phyloP scores from a whole-genome alignment of 2,888 invertebrate genomes.

The Rhagonycha fulva region DNA sequence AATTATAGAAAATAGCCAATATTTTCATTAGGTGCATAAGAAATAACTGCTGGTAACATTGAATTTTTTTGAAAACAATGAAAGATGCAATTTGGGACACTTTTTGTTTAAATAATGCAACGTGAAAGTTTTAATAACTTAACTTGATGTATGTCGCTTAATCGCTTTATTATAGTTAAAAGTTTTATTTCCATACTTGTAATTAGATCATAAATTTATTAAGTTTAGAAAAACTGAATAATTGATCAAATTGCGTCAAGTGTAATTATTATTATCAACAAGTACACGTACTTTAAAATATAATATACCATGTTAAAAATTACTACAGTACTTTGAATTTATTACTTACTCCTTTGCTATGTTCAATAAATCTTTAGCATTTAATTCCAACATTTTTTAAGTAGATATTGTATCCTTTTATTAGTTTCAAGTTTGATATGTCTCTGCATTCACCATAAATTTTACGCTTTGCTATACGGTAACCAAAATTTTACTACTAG shows the following conservation, averaged over 20 bases:
- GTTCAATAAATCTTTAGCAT: slow-evolving; percentile 24
- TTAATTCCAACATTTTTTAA: slow-evolving; percentile 21
- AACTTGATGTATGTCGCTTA: not conserved
- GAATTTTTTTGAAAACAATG: too few relatives aligned
- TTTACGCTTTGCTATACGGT: slow-evolving; percentile 10
- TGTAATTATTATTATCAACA: not conserved
- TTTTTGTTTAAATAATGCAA: not conserved
- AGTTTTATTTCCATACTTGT: not conserved
- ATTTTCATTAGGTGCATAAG: not conserved
- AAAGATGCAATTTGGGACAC: not conserved
- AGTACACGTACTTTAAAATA: too few relatives aligned
- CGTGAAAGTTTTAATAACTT: not conserved
- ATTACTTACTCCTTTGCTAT: slow-evolving; percentile 28
- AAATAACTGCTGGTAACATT: not conserved
- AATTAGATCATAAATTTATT: not conserved
- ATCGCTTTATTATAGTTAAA: not conserved
- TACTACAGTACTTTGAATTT: too few relatives aligned
- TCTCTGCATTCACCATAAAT: not conserved
- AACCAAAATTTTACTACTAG: slow-evolving; percentile 21
- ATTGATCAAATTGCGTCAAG: not conserved
- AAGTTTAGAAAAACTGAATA: not conserved
- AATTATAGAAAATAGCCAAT: not conserved
- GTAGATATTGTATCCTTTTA: not conserved
- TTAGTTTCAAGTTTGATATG: slow-evolving; percentile 5
- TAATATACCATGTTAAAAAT: too few relatives aligned